Conservation (phyloP, 2,888 invertebrate species). For the Eubasilissa splendida region DNA sequence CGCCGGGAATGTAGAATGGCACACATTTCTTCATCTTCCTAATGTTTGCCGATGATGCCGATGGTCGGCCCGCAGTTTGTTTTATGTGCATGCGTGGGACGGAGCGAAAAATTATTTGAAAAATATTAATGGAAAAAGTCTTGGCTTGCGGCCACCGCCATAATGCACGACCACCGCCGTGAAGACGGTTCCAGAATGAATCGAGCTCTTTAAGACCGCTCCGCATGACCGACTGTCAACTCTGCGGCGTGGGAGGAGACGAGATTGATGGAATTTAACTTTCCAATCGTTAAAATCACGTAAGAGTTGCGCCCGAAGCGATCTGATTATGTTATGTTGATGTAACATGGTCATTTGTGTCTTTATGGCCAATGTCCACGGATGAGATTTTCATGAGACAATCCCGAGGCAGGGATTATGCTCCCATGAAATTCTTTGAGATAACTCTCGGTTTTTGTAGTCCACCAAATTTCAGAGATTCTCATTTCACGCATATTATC, state of each 20-base stretch:
- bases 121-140: conserved; percentile 24
- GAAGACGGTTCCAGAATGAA: too few species aligned
- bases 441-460: too few species aligned
- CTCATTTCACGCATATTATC: too few species aligned
- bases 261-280: neutral
- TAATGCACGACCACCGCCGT: conserved; percentile 3
- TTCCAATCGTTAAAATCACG: too few species aligned
- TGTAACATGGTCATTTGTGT: too few species aligned
- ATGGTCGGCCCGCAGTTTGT: conserved; percentile 17
- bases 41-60: neutral
- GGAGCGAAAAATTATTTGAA: conserved; percentile 14
- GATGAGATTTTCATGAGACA: too few species aligned
- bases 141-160: conserved; percentile 23
- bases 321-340: too few species aligned
- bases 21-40: neutral
- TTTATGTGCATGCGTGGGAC: conserved; percentile 31
- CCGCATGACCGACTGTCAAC: neutral
- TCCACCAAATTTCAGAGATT: too few species aligned
- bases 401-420: too few species aligned
- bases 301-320: too few species aligned
- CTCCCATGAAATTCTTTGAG: too few species aligned
- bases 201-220: conserved; percentile 1
- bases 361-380: too few species aligned
- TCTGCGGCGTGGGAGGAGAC: neutral
- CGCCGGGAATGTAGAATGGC: conserved; percentile 5